Evolutionary conservation across 35 echinoderm and acorn worm species (phyloP), one percentile per base, ranked within the genome.

Genomic region (Ophioderma brevispina): DNA sequence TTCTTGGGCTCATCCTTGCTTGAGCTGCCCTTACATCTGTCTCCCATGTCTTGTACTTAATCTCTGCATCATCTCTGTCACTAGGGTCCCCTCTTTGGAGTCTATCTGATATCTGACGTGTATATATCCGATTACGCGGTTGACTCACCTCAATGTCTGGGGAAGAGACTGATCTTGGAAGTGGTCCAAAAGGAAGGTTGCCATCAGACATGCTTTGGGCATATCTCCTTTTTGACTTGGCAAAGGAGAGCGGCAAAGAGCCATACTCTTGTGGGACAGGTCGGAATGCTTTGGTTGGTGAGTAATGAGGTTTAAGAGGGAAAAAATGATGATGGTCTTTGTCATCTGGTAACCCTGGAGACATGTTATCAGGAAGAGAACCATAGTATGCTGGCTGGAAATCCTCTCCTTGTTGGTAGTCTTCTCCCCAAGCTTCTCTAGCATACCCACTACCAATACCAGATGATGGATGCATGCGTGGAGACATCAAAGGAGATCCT

Each of bases 91-190:
- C 39, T 33, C 36, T 36, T 35, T 85, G 83, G 15, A 35, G 5
- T 64, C 52, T 55, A 6, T 85, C 83, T 19, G 83, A 64, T 34
- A 85, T 64, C 52, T 85, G 83, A 33, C 83, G 52, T 10, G 83
- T 11, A 35, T 85, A 64, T 19, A 31, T n/a, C 17, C 10, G 59
- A 70, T 25, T 70, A 30, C 59, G 59, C 10, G 59, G 59, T 18
- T 8, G 59, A 70, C n/a, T 25, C 1, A 70, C 23, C 10, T 70
- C 59, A 25, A 70, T 70, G 23, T 70, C 59, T 15, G 59, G 59
- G 59, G 10, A 15, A 4, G 59, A 70, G 10, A 70, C 59, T 25
- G 59, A 70, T 25, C 59, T 70, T 30, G 59, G 59, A 70, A 70
- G 59, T 2, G 6, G 2, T 70, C 59, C 59, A 70, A 70, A 70